Conservation (phyloP, 1,140 invertebrate genomes). For the Mamestra configurata region DNA sequence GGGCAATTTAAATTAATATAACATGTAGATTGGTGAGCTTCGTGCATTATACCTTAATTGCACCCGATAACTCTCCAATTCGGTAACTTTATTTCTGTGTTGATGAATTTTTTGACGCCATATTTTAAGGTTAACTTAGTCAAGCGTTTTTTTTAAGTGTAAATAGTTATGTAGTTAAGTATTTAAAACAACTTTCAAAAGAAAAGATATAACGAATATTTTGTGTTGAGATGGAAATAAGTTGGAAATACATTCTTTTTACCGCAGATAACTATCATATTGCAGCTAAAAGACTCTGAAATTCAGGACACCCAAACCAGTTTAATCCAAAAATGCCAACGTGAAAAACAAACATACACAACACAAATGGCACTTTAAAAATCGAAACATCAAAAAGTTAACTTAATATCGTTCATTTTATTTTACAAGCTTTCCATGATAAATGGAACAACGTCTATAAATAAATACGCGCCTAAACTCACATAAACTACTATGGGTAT, state of each 20-base stretch:
- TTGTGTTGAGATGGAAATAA: too few relatives aligned
- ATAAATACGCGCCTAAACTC: constrained; percentile 45
- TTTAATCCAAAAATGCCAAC: background rate
- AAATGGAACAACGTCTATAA: constrained; percentile 40
- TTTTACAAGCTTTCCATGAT: constrained; percentile 42
- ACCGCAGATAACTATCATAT: too few relatives aligned
- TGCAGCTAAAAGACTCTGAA: background rate
- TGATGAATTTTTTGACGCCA: too few relatives aligned
- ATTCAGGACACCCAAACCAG: background rate
- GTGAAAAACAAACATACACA: background rate
- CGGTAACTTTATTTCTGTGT: background rate
- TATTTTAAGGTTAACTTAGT: too few relatives aligned
- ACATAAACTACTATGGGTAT: constrained; percentile 47
- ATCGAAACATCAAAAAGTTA: constrained; percentile 8
- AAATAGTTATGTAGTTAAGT: too few relatives aligned
- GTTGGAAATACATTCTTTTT: too few relatives aligned
- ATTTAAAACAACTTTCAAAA: too few relatives aligned
- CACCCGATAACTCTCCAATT: background rate
- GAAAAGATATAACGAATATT: too few relatives aligned
- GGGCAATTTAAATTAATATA: constrained; percentile 41
- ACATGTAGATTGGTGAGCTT: constrained; percentile 39
- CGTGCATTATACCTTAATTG: constrained; percentile 18
- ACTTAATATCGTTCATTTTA: constrained; percentile 40
- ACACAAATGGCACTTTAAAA: constrained; percentile 16
- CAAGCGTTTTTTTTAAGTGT: too few relatives aligned